phyloP scores from a whole-genome alignment of 1,140 invertebrate species.

The Solenopsis fugax region DNA sequence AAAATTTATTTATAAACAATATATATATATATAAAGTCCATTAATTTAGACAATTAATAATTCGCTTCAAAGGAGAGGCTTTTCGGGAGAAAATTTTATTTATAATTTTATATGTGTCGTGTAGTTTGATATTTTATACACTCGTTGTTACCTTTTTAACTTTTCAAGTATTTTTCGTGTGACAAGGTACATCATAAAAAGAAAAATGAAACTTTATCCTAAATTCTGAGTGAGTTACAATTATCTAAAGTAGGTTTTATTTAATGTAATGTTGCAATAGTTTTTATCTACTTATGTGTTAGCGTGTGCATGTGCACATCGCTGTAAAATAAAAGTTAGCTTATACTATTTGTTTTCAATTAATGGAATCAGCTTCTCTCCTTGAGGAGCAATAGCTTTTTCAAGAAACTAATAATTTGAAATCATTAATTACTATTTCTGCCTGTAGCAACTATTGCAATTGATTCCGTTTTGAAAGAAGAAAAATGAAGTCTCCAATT shows the following conservation, averaged over 20 bases:
- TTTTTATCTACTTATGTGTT: background rate
- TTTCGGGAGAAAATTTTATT: background rate
- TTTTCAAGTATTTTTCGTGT: background rate
- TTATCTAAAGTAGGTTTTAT: background rate
- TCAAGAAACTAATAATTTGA: background rate
- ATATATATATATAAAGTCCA: background rate
- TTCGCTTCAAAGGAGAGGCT: background rate
- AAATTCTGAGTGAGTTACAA: background rate
- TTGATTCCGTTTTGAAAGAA: constrained; percentile 24
- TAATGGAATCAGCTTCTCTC: background rate
- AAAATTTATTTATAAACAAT: constrained; percentile 12
- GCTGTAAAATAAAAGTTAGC: background rate
- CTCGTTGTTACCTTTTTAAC: background rate
- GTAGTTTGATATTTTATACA: background rate
- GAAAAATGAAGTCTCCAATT: constrained; percentile 60
- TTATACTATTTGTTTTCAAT: background rate
- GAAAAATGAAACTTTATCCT: background rate
- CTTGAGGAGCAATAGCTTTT: background rate
- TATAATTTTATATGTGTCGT: background rate
- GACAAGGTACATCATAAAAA: background rate
- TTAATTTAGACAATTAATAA: background rate
- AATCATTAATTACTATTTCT: constrained; percentile 6
- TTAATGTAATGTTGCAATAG: background rate
- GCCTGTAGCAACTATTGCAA: background rate
- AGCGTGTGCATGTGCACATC: background rate